Percentiles rank a stretch among this genome's conserved stretches.
Conservation (phyloP, 2,888 invertebrate genomes). For the Amitus sp. region DNA sequence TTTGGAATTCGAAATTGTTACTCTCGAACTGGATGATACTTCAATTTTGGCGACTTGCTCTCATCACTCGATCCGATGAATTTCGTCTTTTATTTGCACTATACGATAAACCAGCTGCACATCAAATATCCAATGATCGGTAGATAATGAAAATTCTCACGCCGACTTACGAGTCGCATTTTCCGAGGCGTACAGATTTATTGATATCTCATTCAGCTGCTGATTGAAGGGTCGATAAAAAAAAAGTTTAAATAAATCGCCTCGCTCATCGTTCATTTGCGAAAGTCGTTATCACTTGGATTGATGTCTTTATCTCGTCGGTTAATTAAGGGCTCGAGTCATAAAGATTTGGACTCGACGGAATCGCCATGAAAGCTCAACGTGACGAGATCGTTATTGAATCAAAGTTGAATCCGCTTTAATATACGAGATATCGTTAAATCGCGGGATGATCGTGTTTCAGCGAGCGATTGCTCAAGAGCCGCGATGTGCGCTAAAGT, state of each 20-base stretch:
- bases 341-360: not conserved
- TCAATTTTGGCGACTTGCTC: too few species aligned
- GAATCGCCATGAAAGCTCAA: not conserved
- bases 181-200: not conserved
- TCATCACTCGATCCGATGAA: too few species aligned
- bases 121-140: not conserved
- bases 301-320: constrained; percentile 2
- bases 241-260: not conserved
- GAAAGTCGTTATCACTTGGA: not conserved
- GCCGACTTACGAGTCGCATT: not conserved
- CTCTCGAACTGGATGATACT: too few species aligned
- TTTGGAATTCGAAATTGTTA: too few species aligned
- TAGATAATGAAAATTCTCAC: constrained; percentile 1
- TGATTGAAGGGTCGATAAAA: not conserved
- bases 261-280: not conserved
- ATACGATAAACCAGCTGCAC: too few species aligned
- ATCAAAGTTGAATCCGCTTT: constrained; percentile 1
- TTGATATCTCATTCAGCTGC: not conserved
- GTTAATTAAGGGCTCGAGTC: not conserved
- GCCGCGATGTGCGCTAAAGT: constrained; percentile 7
- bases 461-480: constrained; percentile 4
- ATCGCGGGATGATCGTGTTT: constrained; percentile 7
- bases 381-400: constrained; percentile 6
- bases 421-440: constrained; percentile 7
- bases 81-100: too few species aligned